phyloP scores from a whole-genome alignment of 2,113 vertebrate species.

The Cyanoramphus novaezelandiae region DNA sequence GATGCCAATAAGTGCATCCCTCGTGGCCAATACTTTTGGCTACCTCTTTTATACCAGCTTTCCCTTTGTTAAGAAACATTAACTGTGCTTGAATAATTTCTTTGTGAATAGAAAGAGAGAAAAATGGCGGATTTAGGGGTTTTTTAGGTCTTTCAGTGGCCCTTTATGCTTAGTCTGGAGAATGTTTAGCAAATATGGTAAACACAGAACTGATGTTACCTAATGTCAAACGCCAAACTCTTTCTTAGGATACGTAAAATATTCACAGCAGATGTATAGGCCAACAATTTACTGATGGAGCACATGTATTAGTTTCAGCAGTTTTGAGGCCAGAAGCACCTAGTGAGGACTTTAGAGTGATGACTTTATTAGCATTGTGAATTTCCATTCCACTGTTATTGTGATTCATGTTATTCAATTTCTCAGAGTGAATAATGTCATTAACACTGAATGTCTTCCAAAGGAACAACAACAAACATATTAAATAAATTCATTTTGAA shows the following conservation, averaged over 20 bases:
- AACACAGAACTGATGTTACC: neutral
- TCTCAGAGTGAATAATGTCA: neutral
- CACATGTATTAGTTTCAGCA: neutral
- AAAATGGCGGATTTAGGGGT: fast-evolving
- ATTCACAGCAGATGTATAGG: neutral
- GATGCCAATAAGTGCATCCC: too few relatives aligned
- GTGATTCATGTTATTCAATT: slow-evolving; percentile 24
- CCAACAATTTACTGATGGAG: neutral
- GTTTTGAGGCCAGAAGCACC: neutral
- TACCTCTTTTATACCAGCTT: neutral
- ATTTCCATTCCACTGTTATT: slow-evolving; percentile 11
- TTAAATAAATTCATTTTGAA: neutral
- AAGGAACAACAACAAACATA: neutral
- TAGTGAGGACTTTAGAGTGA: neutral
- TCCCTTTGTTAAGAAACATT: neutral
- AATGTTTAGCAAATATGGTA: neutral
- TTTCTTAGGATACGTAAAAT: neutral
- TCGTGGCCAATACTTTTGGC: neutral
- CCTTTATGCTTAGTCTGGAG: neutral
- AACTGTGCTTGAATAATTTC: neutral
- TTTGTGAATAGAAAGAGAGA: neutral
- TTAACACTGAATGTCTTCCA: slow-evolving; percentile 10
- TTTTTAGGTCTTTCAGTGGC: fast-evolving
- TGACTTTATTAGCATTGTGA: neutral
- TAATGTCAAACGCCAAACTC: neutral